Conservation (phyloP, 2,113 vertebrate species). For the Desmodus rotundus region DNA sequence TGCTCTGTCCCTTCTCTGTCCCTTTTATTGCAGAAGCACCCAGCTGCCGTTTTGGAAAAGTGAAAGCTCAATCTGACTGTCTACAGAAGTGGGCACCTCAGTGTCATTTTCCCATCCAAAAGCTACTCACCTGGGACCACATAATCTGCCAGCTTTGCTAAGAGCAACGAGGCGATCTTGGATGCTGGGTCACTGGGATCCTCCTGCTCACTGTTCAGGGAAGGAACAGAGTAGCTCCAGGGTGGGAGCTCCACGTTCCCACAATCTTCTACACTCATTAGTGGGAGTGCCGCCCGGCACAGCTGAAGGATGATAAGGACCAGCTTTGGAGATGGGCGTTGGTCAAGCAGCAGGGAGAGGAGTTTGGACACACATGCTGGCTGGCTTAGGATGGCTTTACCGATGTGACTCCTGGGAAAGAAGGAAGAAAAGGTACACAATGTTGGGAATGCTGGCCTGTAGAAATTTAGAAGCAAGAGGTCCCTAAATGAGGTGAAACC, state of each 20-base stretch:
- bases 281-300: constrained; percentile 94
- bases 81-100: background rate
- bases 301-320: constrained; percentile 97
- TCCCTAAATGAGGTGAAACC: background rate
- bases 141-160: constrained; percentile 97
- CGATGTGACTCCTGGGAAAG: constrained; percentile 93
- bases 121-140: constrained; percentile 92
- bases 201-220: constrained; percentile 92
- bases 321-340: constrained; percentile 96
- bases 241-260: constrained; percentile 95
- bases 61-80: background rate
- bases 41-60: accelerated
- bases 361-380: constrained; percentile 99
- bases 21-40: background rate
- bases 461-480: background rate
- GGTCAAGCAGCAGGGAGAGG: constrained; percentile 95
- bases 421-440: background rate
- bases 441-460: too few relatives aligned
- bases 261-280: constrained; percentile 99
- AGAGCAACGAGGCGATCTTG: constrained; percentile 93
- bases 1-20: background rate
- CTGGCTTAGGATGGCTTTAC: constrained; percentile 98
- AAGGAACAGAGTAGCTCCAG: constrained; percentile 96
- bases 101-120: accelerated
- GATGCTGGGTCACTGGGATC: constrained; percentile 96